These are phyloP conservation scores for Ruditapes philippinarum DNA, from an alignment of 1,140 invertebrate species.

Conservation along the genomic window DNA sequence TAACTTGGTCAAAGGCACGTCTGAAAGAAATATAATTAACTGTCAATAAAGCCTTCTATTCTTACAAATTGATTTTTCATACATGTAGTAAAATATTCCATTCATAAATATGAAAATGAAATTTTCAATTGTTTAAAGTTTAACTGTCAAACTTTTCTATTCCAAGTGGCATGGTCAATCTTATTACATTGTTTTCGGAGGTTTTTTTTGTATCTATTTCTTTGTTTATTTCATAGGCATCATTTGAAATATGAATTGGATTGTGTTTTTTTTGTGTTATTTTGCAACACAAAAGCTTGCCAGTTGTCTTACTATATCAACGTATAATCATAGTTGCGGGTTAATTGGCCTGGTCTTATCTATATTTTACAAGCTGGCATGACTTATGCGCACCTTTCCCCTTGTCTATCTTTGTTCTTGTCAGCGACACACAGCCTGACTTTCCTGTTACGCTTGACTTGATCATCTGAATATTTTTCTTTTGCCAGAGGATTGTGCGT, in stretches of 20 bases:
- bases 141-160: too few species aligned
- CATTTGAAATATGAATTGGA: too few species aligned
- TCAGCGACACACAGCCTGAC: conserved; percentile 21
- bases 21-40: conserved; percentile 9
- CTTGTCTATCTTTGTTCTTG: conserved; percentile 46
- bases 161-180: too few species aligned
- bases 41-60: conserved; percentile 8
- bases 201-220: too few species aligned
- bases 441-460: conserved; percentile 5
- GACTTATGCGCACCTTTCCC: conserved; percentile 53
- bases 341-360: conserved; percentile 59
- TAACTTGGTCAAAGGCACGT: background rate
- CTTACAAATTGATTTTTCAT: conserved; percentile 13
- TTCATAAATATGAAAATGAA: conserved; percentile 2
- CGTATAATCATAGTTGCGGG: background rate
- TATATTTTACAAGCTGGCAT: conserved; percentile 46
- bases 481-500: background rate
- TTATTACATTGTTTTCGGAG: too few species aligned
- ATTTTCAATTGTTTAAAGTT: too few species aligned
- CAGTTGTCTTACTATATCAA: conserved; percentile 33
- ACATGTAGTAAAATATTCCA: background rate
- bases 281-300: background rate
- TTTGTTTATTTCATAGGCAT: too few species aligned
- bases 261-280: too few species aligned
- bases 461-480: background rate